Base-by-base conservation (phyloP, 1,140 invertebrate genomes). In the Monochamus saltuarius region DNA sequence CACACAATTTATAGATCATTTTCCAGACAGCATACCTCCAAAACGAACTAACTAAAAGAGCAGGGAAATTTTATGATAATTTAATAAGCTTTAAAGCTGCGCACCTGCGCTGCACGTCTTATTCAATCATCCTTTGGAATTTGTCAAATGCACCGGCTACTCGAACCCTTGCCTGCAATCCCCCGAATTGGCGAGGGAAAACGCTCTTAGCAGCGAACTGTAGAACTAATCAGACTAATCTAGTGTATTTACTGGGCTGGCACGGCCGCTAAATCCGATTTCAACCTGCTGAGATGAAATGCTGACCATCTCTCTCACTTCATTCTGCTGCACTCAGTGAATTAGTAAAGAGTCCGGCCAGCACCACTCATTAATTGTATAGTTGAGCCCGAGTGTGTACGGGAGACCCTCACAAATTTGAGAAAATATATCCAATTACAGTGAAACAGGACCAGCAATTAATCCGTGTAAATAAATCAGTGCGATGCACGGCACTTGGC, bases 251-350 rank as follows among this genome's bases (percentile, higher is more conserved):
- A 67, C 64, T 64, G 59, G 54, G 46, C 67, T 66, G 45, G 54
- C 54, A 66, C 56, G 61, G 59, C 60, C 59, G 60, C 49, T 64
- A 69, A 69, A 69, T 69, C 64, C 56, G 67, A 69, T 69, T 68
- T 64, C 47, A 56, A 53, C 61, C 64, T 59, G 53, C 46, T 47
- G 59, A 61, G 53, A 61, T 56, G 59, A 61, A 61, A 61, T 56
- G 59, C 53, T 61, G 53, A 45, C 51, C 58, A n/a, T 54, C 50
- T 29, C 58, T 54, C 51, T 60, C 50, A 37, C 53, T 52, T 19
- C 45, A 47, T 47, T 47, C 45, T 47, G 45, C 45, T 47, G 22
- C 45, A 47, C 19, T 47, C 45, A 16, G 45, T 47, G 10, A 47
- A 47, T 47, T 47, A 47, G 45, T 29, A 19, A 47, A 47, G 17